Base-by-base conservation (phyloP, 2,113 vertebrate species). In the Halichoeres trimaculatus region DNA sequence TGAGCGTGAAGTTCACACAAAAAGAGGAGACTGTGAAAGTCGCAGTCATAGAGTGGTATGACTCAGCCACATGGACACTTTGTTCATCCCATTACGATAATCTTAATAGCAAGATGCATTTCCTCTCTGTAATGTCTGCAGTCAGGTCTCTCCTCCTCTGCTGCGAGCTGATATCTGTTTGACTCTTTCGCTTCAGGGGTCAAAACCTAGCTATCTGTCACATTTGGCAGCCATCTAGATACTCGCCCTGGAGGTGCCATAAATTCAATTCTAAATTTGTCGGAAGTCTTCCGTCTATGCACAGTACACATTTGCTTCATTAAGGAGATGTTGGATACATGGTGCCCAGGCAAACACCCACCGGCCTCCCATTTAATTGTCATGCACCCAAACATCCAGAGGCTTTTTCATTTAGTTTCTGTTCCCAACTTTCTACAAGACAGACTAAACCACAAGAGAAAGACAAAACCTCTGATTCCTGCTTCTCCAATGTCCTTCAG, bases 181-280 rank as follows among this genome's bases (percentile, higher is more conserved):
- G 67, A 76, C 70, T 84, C 60, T 63, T 53, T 80, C 20, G 45
- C 78, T 77, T 66, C 74, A 67, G 76, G 82, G 85, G 84, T 88
- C 83, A 87, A 73, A 85, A 67, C 51, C n/a, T 16, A 16, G 38
- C 78, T 72, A 86, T 81, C 77, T 70, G 74, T 84, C 81, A 88
- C 55, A 83, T 86, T 81, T 83, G 81, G 58, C 85, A 83, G 77
- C 78, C 58, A 79, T 85, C 71, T 71, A 79, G 74, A 80, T 79
- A 73, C 17, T 41, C 8, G 58, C 85, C 45, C 77, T 24, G 36
- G 74, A 81, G 76, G 55, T 53, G 10, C 38, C 50, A 78, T 75
- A 41, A 71, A 89, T 81, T 81, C 35, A 77, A 50, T 66, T 74
- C 63, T 59, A 75, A 81, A 82, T 84, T 73, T 60, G 78, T 80